These are phyloP conservation scores for Hirundo rustica DNA, from an alignment of 2,797 vertebrate genomes.

Conservation along the genomic window DNA sequence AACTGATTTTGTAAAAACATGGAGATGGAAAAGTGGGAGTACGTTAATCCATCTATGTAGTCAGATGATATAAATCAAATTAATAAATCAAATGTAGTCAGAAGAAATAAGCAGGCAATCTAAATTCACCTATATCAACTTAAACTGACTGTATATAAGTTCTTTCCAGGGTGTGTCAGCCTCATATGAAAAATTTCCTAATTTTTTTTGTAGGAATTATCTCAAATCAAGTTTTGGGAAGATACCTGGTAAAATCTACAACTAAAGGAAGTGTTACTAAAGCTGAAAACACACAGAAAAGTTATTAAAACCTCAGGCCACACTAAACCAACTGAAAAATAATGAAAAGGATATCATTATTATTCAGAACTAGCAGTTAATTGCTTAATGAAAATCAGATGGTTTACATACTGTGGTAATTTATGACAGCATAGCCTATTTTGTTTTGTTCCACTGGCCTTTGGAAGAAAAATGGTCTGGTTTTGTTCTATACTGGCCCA, in stretches of 20 bases:
- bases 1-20: background rate
- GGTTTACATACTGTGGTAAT: background rate
- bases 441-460: conserved; percentile 20
- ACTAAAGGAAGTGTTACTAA: conserved; percentile 5
- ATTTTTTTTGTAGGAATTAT: conserved; percentile 7
- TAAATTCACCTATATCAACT: background rate
- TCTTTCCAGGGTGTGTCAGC: background rate
- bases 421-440: background rate
- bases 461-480: background rate
- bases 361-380: conserved; percentile 10
- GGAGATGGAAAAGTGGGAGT: background rate
- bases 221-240: conserved; percentile 28
- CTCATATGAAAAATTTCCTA: conserved; percentile 34
- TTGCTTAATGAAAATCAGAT: conserved; percentile 38
- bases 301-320: conserved; percentile 58
- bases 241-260: background rate
- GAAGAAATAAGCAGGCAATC: background rate
- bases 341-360: conserved; percentile 37
- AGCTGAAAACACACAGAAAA: conserved; percentile 27
- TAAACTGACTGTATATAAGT: background rate
- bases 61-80: background rate
- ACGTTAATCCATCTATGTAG: background rate
- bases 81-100: background rate
- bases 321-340: conserved; percentile 34
- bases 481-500: background rate